These are phyloP conservation scores for Tetheella fluctuosa DNA, from an alignment of 2,888 invertebrate genomes.

Conservation along the genomic window DNA sequence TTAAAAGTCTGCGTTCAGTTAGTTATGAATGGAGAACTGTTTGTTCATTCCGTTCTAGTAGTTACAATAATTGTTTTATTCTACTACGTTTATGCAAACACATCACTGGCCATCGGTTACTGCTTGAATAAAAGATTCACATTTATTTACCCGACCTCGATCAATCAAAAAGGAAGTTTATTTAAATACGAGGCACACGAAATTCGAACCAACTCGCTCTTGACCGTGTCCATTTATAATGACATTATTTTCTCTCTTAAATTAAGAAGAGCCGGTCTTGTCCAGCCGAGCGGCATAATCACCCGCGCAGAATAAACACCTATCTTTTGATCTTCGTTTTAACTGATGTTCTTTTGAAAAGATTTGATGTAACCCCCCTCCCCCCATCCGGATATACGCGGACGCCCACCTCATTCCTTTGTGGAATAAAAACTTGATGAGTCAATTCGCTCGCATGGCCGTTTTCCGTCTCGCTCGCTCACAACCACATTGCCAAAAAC, in stretches of 20 bases:
- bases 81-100: background rate
- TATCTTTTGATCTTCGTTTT: conserved; percentile 46
- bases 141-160: no score
- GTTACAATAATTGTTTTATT: background rate
- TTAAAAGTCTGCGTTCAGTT: no score
- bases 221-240: conserved; percentile 12
- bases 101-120: no score
- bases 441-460: conserved; percentile 6
- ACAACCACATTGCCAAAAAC: background rate
- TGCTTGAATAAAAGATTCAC: no score
- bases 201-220: background rate
- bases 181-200: background rate
- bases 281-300: conserved; percentile 22
- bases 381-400: background rate
- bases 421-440: conserved; percentile 31
- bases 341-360: conserved; percentile 36
- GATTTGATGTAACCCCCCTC: conserved; percentile 1
- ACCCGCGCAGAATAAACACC: conserved; percentile 23
- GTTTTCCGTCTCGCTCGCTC: background rate
- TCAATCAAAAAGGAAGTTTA: no score
- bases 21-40: background rate
- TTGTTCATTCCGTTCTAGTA: background rate
- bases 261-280: conserved; percentile 14
- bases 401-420: conserved; percentile 23
- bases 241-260: conserved; percentile 15